These are phyloP conservation scores for Samia ricini DNA, from an alignment of 1,140 invertebrate species.

Conservation along the genomic window DNA sequence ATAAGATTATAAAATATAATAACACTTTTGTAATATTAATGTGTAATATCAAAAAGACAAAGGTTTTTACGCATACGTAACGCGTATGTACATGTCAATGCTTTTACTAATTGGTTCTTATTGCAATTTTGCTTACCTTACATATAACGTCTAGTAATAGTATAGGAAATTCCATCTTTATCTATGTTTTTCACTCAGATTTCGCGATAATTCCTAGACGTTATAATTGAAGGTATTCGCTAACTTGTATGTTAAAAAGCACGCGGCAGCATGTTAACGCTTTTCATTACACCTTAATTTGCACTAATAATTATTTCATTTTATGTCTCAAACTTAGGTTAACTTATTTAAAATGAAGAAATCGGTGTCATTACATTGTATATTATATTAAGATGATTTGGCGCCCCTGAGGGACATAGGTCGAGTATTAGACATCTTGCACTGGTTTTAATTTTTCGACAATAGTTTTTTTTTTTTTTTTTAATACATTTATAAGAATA, in stretches of 20 bases:
- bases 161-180: background rate
- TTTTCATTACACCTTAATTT: conserved; percentile 51
- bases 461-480: too few species aligned
- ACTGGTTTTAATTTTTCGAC: background rate
- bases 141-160: background rate
- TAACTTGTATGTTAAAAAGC: conserved; percentile 16
- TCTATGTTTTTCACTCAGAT: background rate
- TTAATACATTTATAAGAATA: conserved; percentile 6
- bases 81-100: background rate
- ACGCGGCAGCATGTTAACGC: conserved; percentile 48
- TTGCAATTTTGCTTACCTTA: background rate
- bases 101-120: background rate
- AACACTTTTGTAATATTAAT: too few species aligned
- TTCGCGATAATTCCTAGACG: background rate
- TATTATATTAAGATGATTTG: conserved; percentile 55
- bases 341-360: conserved; percentile 58
- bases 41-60: too few species aligned
- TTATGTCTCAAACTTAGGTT: conserved; percentile 34
- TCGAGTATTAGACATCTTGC: conserved; percentile 25
- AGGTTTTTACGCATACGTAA: too few species aligned
- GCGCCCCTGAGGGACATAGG: conserved; percentile 67
- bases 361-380: conserved; percentile 63
- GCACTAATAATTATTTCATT: conserved; percentile 53
- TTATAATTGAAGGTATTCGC: background rate
- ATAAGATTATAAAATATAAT: too few species aligned